A percentile compares a stretch with the other conserved stretches of the same genome.
phyloP scores from a whole-genome alignment of 1,140 invertebrate species.

The Gonatopus flavifemur region DNA sequence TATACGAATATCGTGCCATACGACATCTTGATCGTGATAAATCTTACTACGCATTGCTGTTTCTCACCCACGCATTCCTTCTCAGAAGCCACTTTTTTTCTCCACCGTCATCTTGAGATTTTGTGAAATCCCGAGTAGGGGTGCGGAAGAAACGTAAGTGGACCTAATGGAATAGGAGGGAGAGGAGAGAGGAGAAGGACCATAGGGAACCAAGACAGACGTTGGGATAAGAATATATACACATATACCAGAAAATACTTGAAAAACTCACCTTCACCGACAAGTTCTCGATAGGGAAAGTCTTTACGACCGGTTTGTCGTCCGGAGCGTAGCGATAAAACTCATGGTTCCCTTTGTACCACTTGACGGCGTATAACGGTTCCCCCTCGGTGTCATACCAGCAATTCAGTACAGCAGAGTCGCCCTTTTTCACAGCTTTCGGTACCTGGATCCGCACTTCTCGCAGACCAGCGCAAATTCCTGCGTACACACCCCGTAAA shows the following conservation, averaged over 20 bases:
- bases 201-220: not conserved
- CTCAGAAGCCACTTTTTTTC: too few relatives aligned
- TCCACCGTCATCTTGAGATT: conserved; percentile 19
- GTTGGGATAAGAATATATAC: not conserved
- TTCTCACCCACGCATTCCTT: not conserved
- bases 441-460: conserved; percentile 70
- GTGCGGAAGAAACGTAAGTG: not conserved
- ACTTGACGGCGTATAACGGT: conserved; percentile 81
- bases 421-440: conserved; percentile 68
- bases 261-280: conserved; percentile 63
- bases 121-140: conserved; percentile 2
- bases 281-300: conserved; percentile 61
- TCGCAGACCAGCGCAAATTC: conserved; percentile 61
- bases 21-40: conserved; percentile 22
- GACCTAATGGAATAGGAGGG: not conserved
- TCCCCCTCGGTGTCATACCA: conserved; percentile 78
- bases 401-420: conserved; percentile 72
- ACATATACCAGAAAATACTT: not conserved
- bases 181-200: not conserved
- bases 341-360: conserved; percentile 74
- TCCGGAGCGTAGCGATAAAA: conserved; percentile 66
- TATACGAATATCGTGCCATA: conserved; percentile 25
- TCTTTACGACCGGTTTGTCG: conserved; percentile 60
- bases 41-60: conserved; percentile 11
- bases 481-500: too few relatives aligned